Evolutionary conservation across 2,888 invertebrate species (phyloP), one percentile per base, ranked within the genome.

Genomic region (Apantesis nais): DNA sequence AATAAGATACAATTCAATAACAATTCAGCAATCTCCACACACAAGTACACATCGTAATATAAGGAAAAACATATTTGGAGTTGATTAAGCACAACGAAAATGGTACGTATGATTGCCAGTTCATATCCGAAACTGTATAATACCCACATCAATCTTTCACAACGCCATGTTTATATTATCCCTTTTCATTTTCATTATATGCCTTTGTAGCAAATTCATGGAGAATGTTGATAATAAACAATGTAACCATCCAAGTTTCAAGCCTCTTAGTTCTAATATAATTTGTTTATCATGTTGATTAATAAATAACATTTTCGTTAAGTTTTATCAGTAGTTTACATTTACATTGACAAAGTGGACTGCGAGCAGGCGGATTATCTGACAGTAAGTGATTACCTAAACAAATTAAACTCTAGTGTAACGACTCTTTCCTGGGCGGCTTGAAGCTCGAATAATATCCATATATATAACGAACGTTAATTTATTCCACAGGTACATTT

Each of bases 91-190:
- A 67, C 65, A 75, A 75, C 69, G 73, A 78, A 77, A 77, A 75
- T 72, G 75, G 70, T 81, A 70, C 72, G 69, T 75, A 79, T 77
- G 80, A 82, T 79, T 76, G 81, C 78, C 80, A 76, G 83, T 75
- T 73, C 78, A 71, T 81, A 79, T 77, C 78, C 77, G 75, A 74
- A 73, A 67, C 39, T 72, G 81, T 79, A 82, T 82, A 82, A 87
- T 78, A 81, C 76, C 66, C 67, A 70, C 80, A 85, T 88, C 83
- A 83, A 85, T 86, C 85, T 83, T 76, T 19, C 55, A 70, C 72
- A 81, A 78, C 83, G 72, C 78, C 76, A 79, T 80, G 80, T 82
- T 78, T 80, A 81, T 72, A 82, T 80, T 81, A 80, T 81, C 78
- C 79, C 77, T 82, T 76, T 72, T 69, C 73, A 78, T 80, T 81